These are phyloP conservation scores for Temnopleurus reevesii DNA, from an alignment of 53 echinoderm and acorn worm species.

Conservation along the genomic window DNA sequence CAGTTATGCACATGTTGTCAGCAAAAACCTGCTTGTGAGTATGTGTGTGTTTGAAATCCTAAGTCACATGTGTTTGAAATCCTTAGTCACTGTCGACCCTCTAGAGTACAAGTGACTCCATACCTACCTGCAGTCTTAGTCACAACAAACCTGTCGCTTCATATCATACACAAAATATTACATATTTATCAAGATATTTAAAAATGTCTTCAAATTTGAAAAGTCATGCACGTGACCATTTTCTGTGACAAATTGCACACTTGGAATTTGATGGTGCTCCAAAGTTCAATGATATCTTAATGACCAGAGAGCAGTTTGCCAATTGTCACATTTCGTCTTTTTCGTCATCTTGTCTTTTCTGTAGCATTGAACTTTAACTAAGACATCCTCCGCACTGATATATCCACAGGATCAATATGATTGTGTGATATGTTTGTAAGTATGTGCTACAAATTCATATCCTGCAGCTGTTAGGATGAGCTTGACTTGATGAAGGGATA, in stretches of 20 bases:
- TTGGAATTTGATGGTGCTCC: not conserved
- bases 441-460: not conserved
- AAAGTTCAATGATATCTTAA: not conserved
- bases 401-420: not conserved
- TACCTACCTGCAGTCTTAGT: not conserved
- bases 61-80: not conserved
- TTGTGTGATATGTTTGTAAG: not conserved
- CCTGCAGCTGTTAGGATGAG: conserved; percentile 21
- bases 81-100: not conserved
- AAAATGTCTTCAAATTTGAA: not conserved
- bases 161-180: not conserved
- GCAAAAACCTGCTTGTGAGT: conserved; percentile 25
- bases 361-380: not conserved
- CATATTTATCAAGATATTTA: not conserved
- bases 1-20: conserved; percentile 14
- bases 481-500: not conserved
- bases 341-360: too few relatives aligned
- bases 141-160: not conserved
- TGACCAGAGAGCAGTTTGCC: not conserved
- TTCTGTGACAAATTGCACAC: not conserved
- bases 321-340: not conserved
- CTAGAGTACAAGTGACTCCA: conserved; percentile 14
- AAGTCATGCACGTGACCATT: not conserved
- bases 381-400: not conserved
- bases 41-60: conserved; percentile 3